Percentiles rank a stretch among this genome's conserved stretches.
Evolutionary conservation across 2,113 vertebrate genomes (phyloP).

Genomic region (Excalfactoria chinensis): DNA sequence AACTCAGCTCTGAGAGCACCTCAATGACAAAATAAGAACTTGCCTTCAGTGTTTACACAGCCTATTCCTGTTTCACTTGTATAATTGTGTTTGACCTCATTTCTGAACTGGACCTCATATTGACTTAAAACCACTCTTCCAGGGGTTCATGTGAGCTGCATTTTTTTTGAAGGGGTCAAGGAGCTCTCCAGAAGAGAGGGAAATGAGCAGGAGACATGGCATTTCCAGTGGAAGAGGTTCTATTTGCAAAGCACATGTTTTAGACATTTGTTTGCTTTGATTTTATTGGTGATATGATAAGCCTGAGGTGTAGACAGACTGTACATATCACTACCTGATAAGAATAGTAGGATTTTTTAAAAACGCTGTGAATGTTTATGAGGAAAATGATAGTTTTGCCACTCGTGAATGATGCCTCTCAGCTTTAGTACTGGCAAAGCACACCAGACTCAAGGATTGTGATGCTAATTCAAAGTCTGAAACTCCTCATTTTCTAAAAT

Average conservation of each 20-base stretch:
- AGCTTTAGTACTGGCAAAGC: neutral
- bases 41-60: slow-evolving; percentile 53
- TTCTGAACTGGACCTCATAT: slow-evolving; percentile 21
- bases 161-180: slow-evolving; percentile 20
- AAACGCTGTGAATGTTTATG: neutral
- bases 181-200: slow-evolving; percentile 33
- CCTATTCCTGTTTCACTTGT: slow-evolving; percentile 39
- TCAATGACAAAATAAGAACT: neutral
- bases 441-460: rapidly evolving
- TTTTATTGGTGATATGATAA: slow-evolving; percentile 27
- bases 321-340: neutral
- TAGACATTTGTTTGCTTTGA: slow-evolving; percentile 11
- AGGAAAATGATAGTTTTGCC: neutral
- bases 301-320: slow-evolving; percentile 4
- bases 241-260: slow-evolving; percentile 20
- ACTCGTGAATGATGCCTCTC: neutral
- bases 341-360: neutral
- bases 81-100: slow-evolving; percentile 23
- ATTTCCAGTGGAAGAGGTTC: slow-evolving; percentile 61
- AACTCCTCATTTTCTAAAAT: neutral
- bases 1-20: neutral
- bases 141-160: neutral
- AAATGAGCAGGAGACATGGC: slow-evolving; percentile 32
- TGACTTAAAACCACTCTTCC: slow-evolving; percentile 37
- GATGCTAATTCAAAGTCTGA: neutral